Conservation (phyloP, 2,888 invertebrate genomes). For the Stegana nigrithorax region DNA sequence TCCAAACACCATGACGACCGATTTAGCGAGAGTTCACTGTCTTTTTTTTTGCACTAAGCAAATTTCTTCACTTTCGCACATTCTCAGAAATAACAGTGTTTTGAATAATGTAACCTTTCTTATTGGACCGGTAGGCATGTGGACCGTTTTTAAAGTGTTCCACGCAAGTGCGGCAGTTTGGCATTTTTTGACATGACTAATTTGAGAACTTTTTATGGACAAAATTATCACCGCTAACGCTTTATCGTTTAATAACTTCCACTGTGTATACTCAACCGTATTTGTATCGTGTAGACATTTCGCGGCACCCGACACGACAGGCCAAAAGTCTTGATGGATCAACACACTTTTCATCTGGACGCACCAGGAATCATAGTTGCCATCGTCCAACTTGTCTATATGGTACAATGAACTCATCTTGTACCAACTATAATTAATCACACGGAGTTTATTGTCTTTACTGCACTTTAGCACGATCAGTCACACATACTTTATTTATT, state of each 20-base stretch:
- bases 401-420: no score
- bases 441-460: not conserved
- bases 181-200: not conserved
- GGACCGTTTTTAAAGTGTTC: not conserved
- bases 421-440: no score
- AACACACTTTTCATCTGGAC: slow-evolving; percentile 29
- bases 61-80: not conserved
- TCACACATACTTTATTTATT: not conserved
- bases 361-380: slow-evolving; percentile 20
- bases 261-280: no score
- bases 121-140: not conserved
- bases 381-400: slow-evolving; percentile 26
- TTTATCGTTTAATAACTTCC: not conserved
- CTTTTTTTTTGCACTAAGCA: no score
- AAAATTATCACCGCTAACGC: not conserved
- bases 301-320: no score
- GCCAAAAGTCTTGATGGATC: slow-evolving; percentile 5
- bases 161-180: not conserved
- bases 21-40: no score
- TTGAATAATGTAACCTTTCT: not conserved
- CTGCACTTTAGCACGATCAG: not conserved
- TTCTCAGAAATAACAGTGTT: not conserved
- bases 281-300: no score
- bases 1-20: not conserved
- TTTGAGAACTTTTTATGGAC: not conserved